Evolutionary conservation across 2,888 invertebrate species (phyloP), one percentile per base, ranked within the genome.

Genomic region (Gibbula magus): DNA sequence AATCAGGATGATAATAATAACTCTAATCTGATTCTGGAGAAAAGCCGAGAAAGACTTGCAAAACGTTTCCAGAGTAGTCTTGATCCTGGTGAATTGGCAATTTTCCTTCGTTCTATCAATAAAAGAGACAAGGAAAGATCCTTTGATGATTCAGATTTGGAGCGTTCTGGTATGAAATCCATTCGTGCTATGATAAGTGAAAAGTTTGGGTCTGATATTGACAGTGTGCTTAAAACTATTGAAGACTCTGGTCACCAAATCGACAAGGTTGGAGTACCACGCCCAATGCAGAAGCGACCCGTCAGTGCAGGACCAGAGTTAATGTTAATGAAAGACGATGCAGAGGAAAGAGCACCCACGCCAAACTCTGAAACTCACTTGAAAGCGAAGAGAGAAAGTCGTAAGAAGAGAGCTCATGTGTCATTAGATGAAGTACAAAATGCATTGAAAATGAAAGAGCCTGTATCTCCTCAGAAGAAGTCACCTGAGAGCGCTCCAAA

Each of bases 171-270:
- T 73, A 79, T 82, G 10, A 87, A 88, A 2, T 85, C 88, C 8
- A 84, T 88, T 35, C 83, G 88, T 53, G 83, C 86, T 52, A 84
- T 87, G 77, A 81, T 89, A 52, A 88, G 86, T 61, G 67, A 77
- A 53, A 81, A 78, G n/a, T 82, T 82, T 77, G 84, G 84, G 81
- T 88, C 87, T 32, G 89, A 90, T 66, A 89, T 92, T 51, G 91
- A 92, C 75, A 83, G 88, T 66, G 87, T 91, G 20, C 86, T 92
- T 13, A 89, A 89, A 81, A 86, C 86, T 25, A 91, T 92, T 20
- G 91, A 91, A 79, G 89, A 88, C 67, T 87, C 88, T 3, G 90
- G 90, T 35, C 86, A 87, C 61, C 85, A 87, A 76, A 90, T 90
- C 76, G 87, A 89, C 32, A 85, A 86, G 35, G 81, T 84, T 74